Base-by-base conservation (phyloP, 2,797 vertebrate genomes). In the Enoplosus armatus region DNA sequence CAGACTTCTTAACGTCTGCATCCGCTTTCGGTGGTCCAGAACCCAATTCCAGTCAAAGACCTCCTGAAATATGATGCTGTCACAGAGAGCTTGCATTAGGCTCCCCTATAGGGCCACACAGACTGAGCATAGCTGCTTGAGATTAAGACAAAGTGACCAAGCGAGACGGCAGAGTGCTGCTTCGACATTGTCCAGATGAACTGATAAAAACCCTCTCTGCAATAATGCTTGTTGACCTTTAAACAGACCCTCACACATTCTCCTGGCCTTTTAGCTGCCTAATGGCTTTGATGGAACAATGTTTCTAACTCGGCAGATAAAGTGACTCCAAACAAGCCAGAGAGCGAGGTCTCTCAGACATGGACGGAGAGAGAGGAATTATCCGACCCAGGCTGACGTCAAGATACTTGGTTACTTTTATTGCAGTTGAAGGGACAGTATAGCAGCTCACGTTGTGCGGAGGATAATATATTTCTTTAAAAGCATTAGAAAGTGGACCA, bases 151-250 rank as follows among this genome's bases (percentile, higher is more conserved):
- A 75, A 89, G 86, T 85, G 84, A 68, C 79, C 58, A 22, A 75
- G 77, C 5, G 22, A 80, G 75, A 74, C 73, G 10, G 55, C 18
- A 43, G 81, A 89, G 80, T 80, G 82, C 63, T 76, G 70, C 72
- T 58, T 62, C 80, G 86, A 90, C 86, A 75, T 70, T 81, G 87
- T 80, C 84, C 90, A 85, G 86, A 92, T 84, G 79, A 84, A 60
- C 83, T 81, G 81, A 84, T 90, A 75, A 85, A 77, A 82, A 88
- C 80, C 79, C 62, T 62, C 77, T 85, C 67, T 51, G 76, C 45
- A 53, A 45, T 82, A 85, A 89, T 37, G 79, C 80, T 54, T 77
- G 75, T 82, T 89, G 86, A 90, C 88, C 83, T 81, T 89, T 83
- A 75, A n/a, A 63, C 76, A 67, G 63, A 72, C 53, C 73, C 61